Evolutionary conservation across 2,888 invertebrate species (phyloP).

Genomic region (Eulithis testata): DNA sequence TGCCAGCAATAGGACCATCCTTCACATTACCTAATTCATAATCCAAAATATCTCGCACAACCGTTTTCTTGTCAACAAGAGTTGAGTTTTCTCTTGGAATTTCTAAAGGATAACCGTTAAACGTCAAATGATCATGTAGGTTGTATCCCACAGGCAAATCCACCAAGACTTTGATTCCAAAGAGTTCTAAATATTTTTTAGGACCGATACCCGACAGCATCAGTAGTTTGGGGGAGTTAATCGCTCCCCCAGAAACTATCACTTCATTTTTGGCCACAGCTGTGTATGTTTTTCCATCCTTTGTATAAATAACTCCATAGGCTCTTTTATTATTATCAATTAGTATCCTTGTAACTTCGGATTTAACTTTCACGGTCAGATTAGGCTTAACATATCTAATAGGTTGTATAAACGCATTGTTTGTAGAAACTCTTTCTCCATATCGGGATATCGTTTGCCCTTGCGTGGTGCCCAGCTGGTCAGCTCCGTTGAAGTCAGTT

Average conservation of each 20-base stretch:
- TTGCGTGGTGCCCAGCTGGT: conserved; percentile 83
- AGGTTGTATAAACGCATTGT: conserved; percentile 87
- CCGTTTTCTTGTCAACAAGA: conserved; percentile 60
- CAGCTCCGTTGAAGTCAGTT: conserved; percentile 81
- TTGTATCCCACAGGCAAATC: conserved; percentile 71
- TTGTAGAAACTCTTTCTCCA: conserved; percentile 85
- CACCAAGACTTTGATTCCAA: conserved; percentile 55
- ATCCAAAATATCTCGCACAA: conserved; percentile 65
- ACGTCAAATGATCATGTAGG: conserved; percentile 73
- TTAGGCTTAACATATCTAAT: conserved; percentile 82
- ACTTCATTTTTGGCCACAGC: conserved; percentile 67
- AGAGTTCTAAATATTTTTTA: conserved; percentile 53
- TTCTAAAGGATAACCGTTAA: conserved; percentile 74
- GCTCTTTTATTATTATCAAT: conserved; percentile 75
- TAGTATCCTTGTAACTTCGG: conserved; percentile 82
- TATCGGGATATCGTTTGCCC: conserved; percentile 82
- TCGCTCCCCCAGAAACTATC: conserved; percentile 62
- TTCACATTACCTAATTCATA: conserved; percentile 63
- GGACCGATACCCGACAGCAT: conserved; percentile 74
- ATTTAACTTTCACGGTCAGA: conserved; percentile 75
- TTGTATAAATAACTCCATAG: conserved; percentile 60
- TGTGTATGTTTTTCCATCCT: conserved; percentile 45
- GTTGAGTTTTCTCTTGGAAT: conserved; percentile 81
- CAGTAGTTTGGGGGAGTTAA: conserved; percentile 66
- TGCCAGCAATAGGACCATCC: conserved; percentile 78